Base-by-base conservation (phyloP, 2,888 invertebrate genomes). In the Clistopyga incitator region DNA sequence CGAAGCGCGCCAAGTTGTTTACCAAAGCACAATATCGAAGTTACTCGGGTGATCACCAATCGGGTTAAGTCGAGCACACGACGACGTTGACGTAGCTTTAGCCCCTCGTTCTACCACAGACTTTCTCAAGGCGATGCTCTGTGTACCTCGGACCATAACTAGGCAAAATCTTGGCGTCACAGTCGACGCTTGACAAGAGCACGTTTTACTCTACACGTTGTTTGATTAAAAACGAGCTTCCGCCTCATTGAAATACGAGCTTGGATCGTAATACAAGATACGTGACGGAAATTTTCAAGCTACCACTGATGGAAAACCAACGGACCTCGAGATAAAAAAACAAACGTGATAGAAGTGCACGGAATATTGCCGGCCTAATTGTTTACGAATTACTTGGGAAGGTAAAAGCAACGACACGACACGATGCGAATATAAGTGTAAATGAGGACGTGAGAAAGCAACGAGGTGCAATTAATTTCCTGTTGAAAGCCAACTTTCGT, bases 21-120 rank as follows among this genome's bases (percentile, higher is more conserved):
- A 72, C 67, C 67, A 77, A 45, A 64, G 61, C 54, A 75, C 74
- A 78, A 75, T 78, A 64, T 75, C 78, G 18, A 75, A 82, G 78
- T 78, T 82, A 61, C 74, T 70, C 45, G 54, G 34, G 10, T 68
- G 50, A 70, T 78, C 70, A 61, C 52, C 78, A 78, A 71, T 61
- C 61, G 70, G 61, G 38, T 64, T 71, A 71, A 71, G 50, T 71
- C 52, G 25, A 71, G 61, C 70, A 50, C 34, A 52, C 61, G 61
- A n/a, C 25, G 38, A 78, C 42, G 52, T 52, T 70, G 47, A 59
- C 20, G 29, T 38, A n/a, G 29, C 23, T 25, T 23, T 3, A 56
- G 56, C 2, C 13, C 25, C 3, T 25, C 11, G 25, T 56, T 56
- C 13, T 15, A 25, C 23, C 56, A 25, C 56, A 56, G 56, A 42